A percentile compares a stretch with the other conserved stretches of the same genome.
Conservation (phyloP, 2,113 vertebrate species). For the Trinectes maculatus region DNA sequence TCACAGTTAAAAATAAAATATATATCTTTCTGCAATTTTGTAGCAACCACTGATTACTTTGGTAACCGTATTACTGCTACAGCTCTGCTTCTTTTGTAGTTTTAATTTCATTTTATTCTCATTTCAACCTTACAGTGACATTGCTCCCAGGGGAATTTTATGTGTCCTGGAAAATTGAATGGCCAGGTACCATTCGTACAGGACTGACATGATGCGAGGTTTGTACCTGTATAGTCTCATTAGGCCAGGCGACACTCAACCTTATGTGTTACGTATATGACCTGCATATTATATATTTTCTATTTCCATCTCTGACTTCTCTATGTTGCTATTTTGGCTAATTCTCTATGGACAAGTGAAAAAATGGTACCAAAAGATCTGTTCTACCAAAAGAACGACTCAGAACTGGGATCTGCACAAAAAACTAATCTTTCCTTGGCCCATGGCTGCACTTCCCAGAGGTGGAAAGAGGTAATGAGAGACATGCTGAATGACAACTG, state of each 20-base stretch:
- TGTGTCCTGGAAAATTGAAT: background rate
- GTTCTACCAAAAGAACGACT: background rate
- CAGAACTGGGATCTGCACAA: background rate
- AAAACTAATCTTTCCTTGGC: slow-evolving; percentile 11
- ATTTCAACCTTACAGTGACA: slow-evolving; percentile 5
- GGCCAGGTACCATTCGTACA: slow-evolving; percentile 7
- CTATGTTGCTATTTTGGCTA: background rate
- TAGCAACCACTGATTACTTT: background rate
- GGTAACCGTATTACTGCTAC: slow-evolving; percentile 7
- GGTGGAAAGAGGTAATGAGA: slow-evolving; percentile 16
- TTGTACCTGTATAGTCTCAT: background rate
- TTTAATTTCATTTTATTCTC: slow-evolving; percentile 7
- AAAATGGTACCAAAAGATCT: too few relatives aligned
- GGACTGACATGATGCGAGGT: background rate
- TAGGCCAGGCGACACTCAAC: background rate
- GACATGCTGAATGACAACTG: slow-evolving; percentile 19
- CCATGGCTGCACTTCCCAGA: background rate
- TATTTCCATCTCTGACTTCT: too few relatives aligned
- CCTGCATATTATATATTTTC: background rate
- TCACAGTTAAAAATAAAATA: slow-evolving; percentile 9
- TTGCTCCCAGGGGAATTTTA: background rate
- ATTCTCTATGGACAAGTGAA: background rate
- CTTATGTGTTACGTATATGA: background rate
- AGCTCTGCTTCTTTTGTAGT: slow-evolving; percentile 2
- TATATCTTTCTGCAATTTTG: background rate